Evolutionary conservation across 2,113 vertebrate genomes (phyloP).

Genomic region (Heterotis niloticus): DNA sequence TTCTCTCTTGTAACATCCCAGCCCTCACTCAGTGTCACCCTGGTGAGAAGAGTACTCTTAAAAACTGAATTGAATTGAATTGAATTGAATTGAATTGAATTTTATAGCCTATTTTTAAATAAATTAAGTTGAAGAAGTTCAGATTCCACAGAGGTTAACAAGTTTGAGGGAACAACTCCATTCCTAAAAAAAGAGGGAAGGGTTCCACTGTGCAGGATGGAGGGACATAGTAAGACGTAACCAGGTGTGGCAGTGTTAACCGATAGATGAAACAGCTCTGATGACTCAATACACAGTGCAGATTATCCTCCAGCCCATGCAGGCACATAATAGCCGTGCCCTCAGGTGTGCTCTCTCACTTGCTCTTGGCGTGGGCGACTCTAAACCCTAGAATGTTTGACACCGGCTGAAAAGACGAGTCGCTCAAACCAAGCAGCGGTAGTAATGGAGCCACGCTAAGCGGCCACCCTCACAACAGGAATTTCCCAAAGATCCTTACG

Average conservation of each 20-base stretch:
- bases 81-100: too few relatives aligned
- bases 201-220: neutral
- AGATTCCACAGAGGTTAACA: constrained; percentile 12
- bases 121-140: neutral
- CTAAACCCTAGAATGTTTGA: neutral
- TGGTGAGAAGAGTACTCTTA: too few relatives aligned
- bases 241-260: constrained; percentile 21
- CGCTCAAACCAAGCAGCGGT: too few relatives aligned
- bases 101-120: too few relatives aligned
- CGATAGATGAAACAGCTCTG: constrained; percentile 7
- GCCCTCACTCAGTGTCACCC: too few relatives aligned
- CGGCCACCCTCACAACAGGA: neutral
- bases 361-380: neutral
- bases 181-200: constrained; percentile 25
- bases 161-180: neutral
- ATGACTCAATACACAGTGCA: constrained; percentile 7
- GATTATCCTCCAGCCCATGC: neutral
- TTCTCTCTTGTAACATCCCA: too few relatives aligned
- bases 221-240: neutral
- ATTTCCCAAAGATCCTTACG: constrained; percentile 3
- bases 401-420: neutral
- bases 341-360: neutral
- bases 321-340: neutral
- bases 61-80: too few relatives aligned
- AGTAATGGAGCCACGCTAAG: neutral